phyloP scores from a whole-genome alignment of 2,113 vertebrate species.

The Salvelinus sp. region DNA sequence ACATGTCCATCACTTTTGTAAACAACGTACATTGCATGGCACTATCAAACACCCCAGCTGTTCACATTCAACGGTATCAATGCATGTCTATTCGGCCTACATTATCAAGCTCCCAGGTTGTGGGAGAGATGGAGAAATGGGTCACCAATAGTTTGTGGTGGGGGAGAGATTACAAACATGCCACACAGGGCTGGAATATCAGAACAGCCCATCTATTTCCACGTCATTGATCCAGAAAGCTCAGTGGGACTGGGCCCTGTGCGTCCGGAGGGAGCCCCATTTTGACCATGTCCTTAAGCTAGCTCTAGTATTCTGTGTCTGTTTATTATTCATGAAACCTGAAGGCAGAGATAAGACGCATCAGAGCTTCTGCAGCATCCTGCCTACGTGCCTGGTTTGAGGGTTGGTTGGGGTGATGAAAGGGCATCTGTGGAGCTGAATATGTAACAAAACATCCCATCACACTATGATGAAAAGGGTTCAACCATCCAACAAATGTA shows the following conservation, averaged over 20 bases:
- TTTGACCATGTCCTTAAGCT: slow-evolving; percentile 30
- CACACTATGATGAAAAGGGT: slow-evolving; percentile 2
- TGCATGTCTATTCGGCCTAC: not conserved
- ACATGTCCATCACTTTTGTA: too few species aligned
- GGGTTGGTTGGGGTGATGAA: not conserved
- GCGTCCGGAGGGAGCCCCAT: slow-evolving; percentile 23
- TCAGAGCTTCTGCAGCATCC: not conserved
- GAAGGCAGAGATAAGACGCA: not conserved
- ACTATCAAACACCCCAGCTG: not conserved
- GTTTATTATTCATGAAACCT: slow-evolving; percentile 44
- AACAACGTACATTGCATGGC: too few species aligned
- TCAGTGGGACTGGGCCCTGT: slow-evolving; percentile 12
- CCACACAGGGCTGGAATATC: slow-evolving; percentile 25
- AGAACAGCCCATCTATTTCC: slow-evolving; percentile 17
- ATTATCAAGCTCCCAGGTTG: not conserved
- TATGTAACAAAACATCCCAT: slow-evolving; percentile 7
- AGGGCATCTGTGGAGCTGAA: not conserved
- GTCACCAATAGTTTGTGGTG: not conserved
- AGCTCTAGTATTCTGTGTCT: slow-evolving; percentile 18
- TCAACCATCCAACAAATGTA: slow-evolving; percentile 8
- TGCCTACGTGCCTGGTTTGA: not conserved
- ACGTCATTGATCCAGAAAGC: slow-evolving; percentile 19
- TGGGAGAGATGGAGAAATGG: not conserved
- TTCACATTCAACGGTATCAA: not conserved
- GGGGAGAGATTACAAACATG: not conserved